Evolutionary conservation across 2,888 invertebrate species (phyloP).

Genomic region (Stenolophus ochropezus): DNA sequence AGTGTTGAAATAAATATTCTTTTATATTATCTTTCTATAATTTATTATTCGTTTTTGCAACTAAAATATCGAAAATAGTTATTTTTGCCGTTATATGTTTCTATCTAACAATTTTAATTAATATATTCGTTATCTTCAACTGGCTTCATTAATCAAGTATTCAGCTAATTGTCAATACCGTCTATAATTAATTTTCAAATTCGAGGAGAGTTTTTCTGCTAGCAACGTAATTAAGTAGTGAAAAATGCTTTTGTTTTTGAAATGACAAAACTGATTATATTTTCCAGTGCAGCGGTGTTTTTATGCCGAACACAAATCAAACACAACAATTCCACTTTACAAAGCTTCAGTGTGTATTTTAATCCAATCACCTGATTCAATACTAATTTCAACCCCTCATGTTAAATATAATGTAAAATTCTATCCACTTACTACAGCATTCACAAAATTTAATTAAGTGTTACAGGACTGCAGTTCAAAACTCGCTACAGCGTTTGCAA

Average conservation of each 20-base stretch:
- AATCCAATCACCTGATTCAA: not conserved
- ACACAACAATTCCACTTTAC: not conserved
- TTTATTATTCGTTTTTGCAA: too few relatives aligned
- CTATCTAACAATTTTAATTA: not conserved
- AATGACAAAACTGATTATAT: slow-evolving; percentile 5
- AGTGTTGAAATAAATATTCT: too few relatives aligned
- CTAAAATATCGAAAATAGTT: too few relatives aligned
- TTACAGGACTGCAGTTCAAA: not conserved
- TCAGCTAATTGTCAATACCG: not conserved
- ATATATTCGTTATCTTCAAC: not conserved
- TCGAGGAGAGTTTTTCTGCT: not conserved
- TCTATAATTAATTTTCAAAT: not conserved
- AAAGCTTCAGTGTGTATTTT: not conserved
- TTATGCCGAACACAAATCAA: not conserved
- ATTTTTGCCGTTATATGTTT: too few relatives aligned
- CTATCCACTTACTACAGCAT: not conserved
- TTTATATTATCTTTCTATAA: too few relatives aligned
- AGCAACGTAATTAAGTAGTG: not conserved
- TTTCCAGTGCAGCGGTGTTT: not conserved
- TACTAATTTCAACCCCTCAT: not conserved
- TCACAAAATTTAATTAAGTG: slow-evolving; percentile 4
- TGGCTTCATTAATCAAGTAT: not conserved
- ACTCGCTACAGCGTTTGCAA: too few relatives aligned
- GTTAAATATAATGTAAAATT: not conserved
- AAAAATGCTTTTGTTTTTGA: not conserved